Percentiles rank a stretch among this genome's conserved stretches.
Conservation (phyloP, 2,797 vertebrate genomes). For the Thamnophis elegans region DNA sequence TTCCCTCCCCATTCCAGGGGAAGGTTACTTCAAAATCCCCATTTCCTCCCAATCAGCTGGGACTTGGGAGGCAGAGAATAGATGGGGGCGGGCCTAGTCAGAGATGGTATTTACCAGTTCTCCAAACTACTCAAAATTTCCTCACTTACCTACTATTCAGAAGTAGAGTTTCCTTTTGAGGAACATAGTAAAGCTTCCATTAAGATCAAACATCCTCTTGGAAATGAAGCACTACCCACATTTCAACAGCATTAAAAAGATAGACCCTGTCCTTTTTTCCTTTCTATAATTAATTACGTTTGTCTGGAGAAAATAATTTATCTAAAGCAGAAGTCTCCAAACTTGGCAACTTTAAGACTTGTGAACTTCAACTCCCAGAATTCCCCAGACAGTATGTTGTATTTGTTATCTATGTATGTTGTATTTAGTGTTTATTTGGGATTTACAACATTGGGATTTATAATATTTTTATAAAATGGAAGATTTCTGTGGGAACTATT, state of each 20-base stretch:
- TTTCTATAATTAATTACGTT: background rate
- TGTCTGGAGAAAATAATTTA: background rate
- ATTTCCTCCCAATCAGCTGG: no score
- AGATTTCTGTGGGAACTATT: background rate
- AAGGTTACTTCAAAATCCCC: no score
- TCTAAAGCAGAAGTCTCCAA: background rate
- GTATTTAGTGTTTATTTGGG: background rate
- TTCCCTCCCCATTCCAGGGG: no score
- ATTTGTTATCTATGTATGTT: background rate
- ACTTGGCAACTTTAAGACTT: background rate
- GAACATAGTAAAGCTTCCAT: background rate
- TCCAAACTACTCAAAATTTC: no score
- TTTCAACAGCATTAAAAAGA: background rate
- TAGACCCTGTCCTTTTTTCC: background rate
- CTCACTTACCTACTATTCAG: background rate
- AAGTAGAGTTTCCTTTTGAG: background rate
- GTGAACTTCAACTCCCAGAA: background rate
- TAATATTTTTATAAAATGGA: conserved; percentile 4
- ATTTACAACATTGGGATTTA: background rate
- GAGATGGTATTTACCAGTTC: no score
- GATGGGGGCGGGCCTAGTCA: no score
- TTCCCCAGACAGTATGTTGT: background rate
- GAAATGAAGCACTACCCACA: background rate
- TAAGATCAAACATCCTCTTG: background rate
- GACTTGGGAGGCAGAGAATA: no score